Conservation (phyloP, 2,888 invertebrate genomes). For the Cataglyphis cursor region DNA sequence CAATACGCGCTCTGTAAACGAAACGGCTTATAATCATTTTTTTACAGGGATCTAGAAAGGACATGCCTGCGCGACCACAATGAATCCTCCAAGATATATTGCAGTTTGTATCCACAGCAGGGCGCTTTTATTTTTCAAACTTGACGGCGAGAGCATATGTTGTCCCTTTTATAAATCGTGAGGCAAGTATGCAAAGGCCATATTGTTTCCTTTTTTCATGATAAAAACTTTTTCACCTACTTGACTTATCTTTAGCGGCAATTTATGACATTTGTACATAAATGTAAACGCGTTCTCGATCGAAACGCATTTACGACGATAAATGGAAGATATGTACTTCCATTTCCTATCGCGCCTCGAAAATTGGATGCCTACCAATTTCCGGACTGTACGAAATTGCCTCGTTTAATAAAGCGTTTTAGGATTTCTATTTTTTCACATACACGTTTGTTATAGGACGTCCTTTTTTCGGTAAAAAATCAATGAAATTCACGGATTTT, state of each 20-base stretch:
- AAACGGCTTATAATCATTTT: neutral
- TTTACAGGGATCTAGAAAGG: neutral
- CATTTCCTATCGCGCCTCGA: neutral
- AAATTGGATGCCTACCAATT: conserved; percentile 10
- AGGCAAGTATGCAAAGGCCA: no score
- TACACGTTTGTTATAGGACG: neutral
- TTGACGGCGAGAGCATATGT: neutral
- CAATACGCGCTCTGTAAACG: conserved; percentile 1
- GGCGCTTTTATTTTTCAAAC: conserved; percentile 8
- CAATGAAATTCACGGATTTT: neutral
- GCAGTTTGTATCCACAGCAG: neutral
- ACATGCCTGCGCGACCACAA: neutral
- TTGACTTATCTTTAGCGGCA: neutral
- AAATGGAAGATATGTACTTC: neutral
- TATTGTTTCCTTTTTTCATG: neutral
- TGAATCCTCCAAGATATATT: conserved; percentile 19
- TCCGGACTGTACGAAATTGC: neutral
- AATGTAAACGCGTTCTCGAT: neutral
- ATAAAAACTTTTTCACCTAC: neutral
- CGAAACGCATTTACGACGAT: neutral
- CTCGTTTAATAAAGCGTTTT: neutral
- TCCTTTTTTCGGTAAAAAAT: neutral
- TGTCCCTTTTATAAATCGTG: conserved; percentile 8
- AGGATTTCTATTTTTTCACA: neutral
- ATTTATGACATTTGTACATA: neutral